A percentile compares a stretch with the other conserved stretches of the same genome.
These are phyloP conservation scores for Pemphredon lugubris DNA, from an alignment of 2,888 invertebrate species.

Conservation along the genomic window DNA sequence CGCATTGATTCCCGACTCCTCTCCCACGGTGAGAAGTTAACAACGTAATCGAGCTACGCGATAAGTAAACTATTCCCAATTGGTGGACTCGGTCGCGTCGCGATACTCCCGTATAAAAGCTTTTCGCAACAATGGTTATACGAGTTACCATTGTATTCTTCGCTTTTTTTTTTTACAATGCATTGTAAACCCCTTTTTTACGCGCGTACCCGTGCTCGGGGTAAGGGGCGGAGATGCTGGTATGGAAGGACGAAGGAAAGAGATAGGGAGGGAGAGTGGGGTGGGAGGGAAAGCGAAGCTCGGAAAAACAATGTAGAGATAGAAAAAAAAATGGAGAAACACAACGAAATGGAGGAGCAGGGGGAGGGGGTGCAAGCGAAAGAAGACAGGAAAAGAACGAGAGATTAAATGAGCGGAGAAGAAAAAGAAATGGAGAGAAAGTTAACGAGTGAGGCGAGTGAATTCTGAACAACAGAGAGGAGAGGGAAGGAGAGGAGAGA, in stretches of 20 bases:
- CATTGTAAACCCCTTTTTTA: conserved; percentile 22
- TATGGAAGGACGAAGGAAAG: too few species aligned
- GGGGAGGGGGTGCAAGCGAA: neutral
- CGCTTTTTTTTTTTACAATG: conserved; percentile 18
- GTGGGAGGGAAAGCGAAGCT: neutral
- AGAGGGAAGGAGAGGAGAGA: neutral
- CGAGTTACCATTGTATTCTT: conserved; percentile 14
- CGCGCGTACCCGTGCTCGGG: neutral
- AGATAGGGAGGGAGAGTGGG: neutral
- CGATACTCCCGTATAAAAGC: conserved; percentile 6
- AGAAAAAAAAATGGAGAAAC: neutral
- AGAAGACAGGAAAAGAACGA: conserved; percentile 11
- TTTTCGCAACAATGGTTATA: conserved; percentile 1
- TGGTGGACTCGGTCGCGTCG: neutral
- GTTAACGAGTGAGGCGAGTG: neutral
- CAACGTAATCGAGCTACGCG: conserved; percentile 9
- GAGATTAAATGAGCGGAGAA: neutral
- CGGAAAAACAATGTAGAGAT: neutral
- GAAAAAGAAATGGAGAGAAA: conserved; percentile 8
- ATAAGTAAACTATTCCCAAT: conserved; percentile 9
- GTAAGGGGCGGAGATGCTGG: neutral
- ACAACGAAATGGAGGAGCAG: neutral
- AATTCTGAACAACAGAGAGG: neutral
- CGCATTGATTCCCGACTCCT: neutral
- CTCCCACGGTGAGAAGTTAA: conserved; percentile 16